Evolutionary conservation across 2,113 vertebrate genomes (phyloP).

Genomic region (Thunnus maccoyii): DNA sequence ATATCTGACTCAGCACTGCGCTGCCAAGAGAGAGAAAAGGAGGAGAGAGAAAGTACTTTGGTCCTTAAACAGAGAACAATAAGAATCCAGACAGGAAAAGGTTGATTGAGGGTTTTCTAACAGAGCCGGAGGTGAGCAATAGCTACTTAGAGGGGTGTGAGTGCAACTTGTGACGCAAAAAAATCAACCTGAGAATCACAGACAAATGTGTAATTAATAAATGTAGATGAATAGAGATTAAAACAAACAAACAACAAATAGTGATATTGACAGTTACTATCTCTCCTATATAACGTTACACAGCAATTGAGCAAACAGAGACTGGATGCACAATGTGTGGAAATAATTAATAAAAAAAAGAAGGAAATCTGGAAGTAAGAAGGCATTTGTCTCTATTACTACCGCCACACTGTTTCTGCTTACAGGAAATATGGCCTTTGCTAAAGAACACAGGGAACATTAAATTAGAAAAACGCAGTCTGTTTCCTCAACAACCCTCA

Average conservation of each 20-base stretch:
- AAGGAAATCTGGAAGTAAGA: constrained; percentile 4
- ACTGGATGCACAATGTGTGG: background rate
- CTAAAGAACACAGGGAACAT: constrained; percentile 48
- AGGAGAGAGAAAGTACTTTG: background rate
- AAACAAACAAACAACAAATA: background rate
- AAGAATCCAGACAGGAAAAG: constrained; percentile 21
- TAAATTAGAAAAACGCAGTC: constrained; percentile 43
- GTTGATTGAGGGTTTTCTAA: constrained; percentile 51
- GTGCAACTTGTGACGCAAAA: constrained; percentile 28
- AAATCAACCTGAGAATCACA: constrained; percentile 8
- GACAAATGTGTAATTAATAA: constrained; percentile 19
- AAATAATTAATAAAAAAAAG: background rate
- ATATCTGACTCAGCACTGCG: constrained; percentile 39
- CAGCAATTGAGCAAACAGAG: background rate
- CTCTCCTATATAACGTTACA: background rate
- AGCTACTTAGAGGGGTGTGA: constrained; percentile 9
- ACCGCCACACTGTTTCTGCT: background rate
- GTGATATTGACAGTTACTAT: background rate
- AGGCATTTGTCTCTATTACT: constrained; percentile 20
- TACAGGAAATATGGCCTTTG: constrained; percentile 24
- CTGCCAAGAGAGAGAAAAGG: constrained; percentile 5
- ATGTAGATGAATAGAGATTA: background rate
- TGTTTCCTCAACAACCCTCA: constrained; percentile 70
- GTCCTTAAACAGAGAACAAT: background rate
- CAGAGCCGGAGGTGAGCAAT: constrained; percentile 46